A percentile compares a stretch with the other conserved stretches of the same genome.
Conservation (phyloP, 2,797 vertebrate species). For the Alcedo quadribrachys region DNA sequence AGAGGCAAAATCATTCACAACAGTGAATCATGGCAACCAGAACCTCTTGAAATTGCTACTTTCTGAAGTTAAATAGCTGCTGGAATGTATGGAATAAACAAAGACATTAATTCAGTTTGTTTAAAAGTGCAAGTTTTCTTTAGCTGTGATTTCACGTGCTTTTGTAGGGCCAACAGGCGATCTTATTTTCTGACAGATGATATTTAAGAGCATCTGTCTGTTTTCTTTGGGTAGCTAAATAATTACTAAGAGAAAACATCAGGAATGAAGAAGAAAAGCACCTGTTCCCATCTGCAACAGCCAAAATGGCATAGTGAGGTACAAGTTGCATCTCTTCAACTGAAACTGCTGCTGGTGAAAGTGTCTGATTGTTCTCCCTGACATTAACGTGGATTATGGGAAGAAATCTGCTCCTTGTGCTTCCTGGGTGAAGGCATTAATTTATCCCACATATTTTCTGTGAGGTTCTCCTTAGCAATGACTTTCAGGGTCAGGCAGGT, state of each 20-base stretch:
- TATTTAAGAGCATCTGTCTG: conserved; percentile 10
- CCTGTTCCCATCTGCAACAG: background rate
- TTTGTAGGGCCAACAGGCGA: conserved; percentile 5
- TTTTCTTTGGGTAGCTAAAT: conserved; percentile 41
- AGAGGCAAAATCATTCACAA: conserved; percentile 76
- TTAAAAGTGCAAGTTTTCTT: conserved; percentile 40
- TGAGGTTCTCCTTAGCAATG: background rate
- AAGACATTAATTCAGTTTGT: conserved; percentile 57
- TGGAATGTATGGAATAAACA: conserved; percentile 67
- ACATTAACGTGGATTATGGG: background rate
- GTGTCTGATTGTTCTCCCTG: background rate
- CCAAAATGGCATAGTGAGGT: background rate
- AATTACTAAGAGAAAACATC: conserved; percentile 32
- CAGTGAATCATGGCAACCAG: conserved; percentile 71
- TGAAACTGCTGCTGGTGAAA: background rate
- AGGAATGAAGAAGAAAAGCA: background rate
- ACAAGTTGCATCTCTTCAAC: background rate
- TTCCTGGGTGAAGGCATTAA: background rate
- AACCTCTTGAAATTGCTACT: conserved; percentile 70
- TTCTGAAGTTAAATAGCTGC: conserved; percentile 73
- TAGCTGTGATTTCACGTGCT: conserved; percentile 12
- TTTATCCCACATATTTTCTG: background rate
- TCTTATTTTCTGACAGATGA: conserved; percentile 24
- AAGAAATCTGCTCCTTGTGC: background rate
- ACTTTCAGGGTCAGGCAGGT: background rate